Percentiles rank a stretch among this genome's conserved stretches.
phyloP scores from a whole-genome alignment of 92 coral and sea anemone genomes.

The Paragorgia papillata region DNA sequence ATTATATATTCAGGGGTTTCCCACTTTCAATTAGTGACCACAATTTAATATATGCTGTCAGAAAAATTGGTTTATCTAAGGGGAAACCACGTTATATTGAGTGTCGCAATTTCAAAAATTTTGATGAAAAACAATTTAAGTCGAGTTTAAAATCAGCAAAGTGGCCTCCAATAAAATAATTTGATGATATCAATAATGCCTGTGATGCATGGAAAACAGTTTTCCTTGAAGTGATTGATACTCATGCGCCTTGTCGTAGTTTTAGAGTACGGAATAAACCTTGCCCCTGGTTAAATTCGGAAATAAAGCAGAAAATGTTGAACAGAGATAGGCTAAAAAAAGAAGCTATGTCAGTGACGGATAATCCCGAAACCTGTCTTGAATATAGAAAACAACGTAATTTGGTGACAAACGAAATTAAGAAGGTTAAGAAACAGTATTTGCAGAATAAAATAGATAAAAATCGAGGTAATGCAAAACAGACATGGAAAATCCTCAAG shows the following conservation, averaged over 20 bases:
- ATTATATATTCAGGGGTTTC: slow-evolving; percentile 14
- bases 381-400: slow-evolving; percentile 27
- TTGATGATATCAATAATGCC: slow-evolving; percentile 29
- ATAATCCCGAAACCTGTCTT: slow-evolving; percentile 7
- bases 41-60: slow-evolving; percentile 31
- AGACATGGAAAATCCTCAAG: slow-evolving; percentile 26
- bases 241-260: slow-evolving; percentile 42
- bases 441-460: slow-evolving; percentile 14
- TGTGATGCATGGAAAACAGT: slow-evolving; percentile 28
- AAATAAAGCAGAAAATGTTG: slow-evolving; percentile 42
- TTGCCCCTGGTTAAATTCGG: slow-evolving; percentile 51
- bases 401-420: slow-evolving; percentile 30
- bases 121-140: slow-evolving; percentile 1
- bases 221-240: slow-evolving; percentile 28
- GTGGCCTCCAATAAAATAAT: slow-evolving; percentile 21
- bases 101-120: slow-evolving; percentile 27
- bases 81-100: slow-evolving; percentile 32
- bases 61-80: slow-evolving; percentile 27
- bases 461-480: slow-evolving; percentile 30
- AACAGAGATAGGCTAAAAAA: slow-evolving; percentile 38
- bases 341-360: slow-evolving; percentile 21
- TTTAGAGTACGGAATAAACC: slow-evolving; percentile 50
- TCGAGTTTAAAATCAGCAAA: background rate
- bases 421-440: slow-evolving; percentile 22
- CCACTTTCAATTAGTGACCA: slow-evolving; percentile 43